Evolutionary conservation across 1,140 invertebrate species (phyloP), one percentile per base, ranked within the genome.

Genomic region (Lithobius niger): DNA sequence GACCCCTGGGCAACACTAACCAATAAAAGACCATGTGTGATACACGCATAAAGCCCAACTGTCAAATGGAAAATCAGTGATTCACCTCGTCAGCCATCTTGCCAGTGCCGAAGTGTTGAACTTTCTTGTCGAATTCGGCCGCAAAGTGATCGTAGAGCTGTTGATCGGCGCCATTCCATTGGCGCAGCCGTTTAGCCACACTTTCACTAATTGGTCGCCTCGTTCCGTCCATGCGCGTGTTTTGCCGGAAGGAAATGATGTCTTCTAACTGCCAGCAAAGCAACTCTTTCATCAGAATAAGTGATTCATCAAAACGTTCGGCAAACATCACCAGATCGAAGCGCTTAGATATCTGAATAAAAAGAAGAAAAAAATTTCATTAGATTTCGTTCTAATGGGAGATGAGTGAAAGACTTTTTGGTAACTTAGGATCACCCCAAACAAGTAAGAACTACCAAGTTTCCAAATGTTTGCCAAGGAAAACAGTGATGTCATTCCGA

Each of bases 281-380:
- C 6, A 71, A 55, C 50, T 76, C 60, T 26, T 64, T 65, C 28
- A 78, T 62, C 10, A 78, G 62, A 36, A 78, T 66, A 16, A 78
- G 58, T 1, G 76, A 77, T 58, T 75, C 74, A 52, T 77, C 74
- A 61, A 77, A 73, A 57, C 70, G 66, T 59, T 78, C 76, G 1
- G 71, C 64, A 21, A 78, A 70, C 68, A 78, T 68, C 19, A 78
- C 69, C 3, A 77, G 61, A 55, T 72, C 65, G 60, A 78, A 77
- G 22, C 70, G 59, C n/a, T 53, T n/a, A n/a, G n/a, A n/a, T n/a
- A n/a, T n/a, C n/a, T n/a, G n/a, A n/a, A n/a, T n/a, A n/a, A n/a
- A n/a, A n/a, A n/a, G n/a, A n/a, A n/a, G n/a, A n/a, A n/a, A n/a
- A n/a, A n/a, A n/a, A n/a, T n/a, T n/a, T n/a, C n/a, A n/a, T n/a